A percentile compares a stretch with the other conserved stretches of the same genome.
These are phyloP conservation scores for Eidolon dupreanum DNA, from an alignment of 2,797 vertebrate species.

Conservation along the genomic window DNA sequence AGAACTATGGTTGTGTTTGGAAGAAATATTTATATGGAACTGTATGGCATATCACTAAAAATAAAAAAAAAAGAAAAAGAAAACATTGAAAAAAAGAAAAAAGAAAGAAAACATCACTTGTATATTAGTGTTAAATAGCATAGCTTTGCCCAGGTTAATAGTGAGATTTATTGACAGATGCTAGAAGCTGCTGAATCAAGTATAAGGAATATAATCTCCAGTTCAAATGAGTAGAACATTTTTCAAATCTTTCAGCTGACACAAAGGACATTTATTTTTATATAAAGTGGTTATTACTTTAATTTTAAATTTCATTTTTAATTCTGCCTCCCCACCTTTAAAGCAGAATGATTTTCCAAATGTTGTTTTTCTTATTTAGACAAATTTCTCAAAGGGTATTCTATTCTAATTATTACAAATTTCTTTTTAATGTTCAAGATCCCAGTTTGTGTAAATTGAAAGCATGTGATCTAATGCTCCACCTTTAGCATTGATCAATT, in stretches of 20 bases:
- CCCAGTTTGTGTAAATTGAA: not conserved
- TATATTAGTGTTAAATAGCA: not conserved
- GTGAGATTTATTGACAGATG: not conserved
- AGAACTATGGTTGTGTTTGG: not conserved
- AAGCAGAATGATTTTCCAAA: slow-evolving; percentile 30
- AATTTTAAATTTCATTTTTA: slow-evolving; percentile 42
- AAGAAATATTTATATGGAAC: not conserved
- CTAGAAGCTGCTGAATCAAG: not conserved
- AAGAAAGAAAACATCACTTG: not conserved
- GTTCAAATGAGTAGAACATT: not conserved
- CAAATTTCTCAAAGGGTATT: not conserved
- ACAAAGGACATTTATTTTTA: not conserved
- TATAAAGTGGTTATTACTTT: not conserved
- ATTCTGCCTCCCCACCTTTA: not conserved
- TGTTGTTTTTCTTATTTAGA: slow-evolving; percentile 9
- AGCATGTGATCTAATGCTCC: slow-evolving; percentile 44
- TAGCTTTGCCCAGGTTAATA: not conserved
- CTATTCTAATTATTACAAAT: not conserved
- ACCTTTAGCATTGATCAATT: slow-evolving; percentile 64
- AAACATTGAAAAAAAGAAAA: not conserved
- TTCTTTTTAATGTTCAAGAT: not conserved
- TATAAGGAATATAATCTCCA: not conserved
- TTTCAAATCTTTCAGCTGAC: not conserved
- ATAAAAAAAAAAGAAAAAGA: not conserved
- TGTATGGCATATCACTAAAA: not conserved